phyloP scores from a whole-genome alignment of 2,888 invertebrate species.

The Synanthedon myopaeformis region DNA sequence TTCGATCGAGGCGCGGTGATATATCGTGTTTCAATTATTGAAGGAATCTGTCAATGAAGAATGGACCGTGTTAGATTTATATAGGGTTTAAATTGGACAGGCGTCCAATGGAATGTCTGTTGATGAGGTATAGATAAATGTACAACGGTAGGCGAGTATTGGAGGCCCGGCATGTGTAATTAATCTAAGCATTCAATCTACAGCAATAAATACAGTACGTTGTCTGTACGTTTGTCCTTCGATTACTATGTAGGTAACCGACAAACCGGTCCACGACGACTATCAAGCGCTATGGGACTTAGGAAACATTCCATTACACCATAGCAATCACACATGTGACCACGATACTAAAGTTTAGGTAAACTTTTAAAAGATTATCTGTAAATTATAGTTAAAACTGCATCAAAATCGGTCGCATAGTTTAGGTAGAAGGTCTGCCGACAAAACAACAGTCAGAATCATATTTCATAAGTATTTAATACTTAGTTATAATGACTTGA shows the following conservation, averaged over 20 bases:
- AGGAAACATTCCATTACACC: not conserved
- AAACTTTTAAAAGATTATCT: too few species aligned
- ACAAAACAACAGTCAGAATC: too few species aligned
- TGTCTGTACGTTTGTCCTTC: conserved; percentile 53
- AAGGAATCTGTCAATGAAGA: conserved; percentile 35
- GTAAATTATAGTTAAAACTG: too few species aligned
- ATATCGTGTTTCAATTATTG: conserved; percentile 53
- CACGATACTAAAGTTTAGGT: not conserved
- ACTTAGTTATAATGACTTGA: too few species aligned
- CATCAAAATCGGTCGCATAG: too few species aligned
- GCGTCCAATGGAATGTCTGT: conserved; percentile 37
- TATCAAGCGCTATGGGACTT: conserved; percentile 26
- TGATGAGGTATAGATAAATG: conserved; percentile 39
- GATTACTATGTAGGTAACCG: conserved; percentile 43
- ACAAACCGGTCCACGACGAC: conserved; percentile 22
- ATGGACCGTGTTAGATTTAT: conserved; percentile 30
- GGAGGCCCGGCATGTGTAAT: conserved; percentile 41
- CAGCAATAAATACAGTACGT: conserved; percentile 51
- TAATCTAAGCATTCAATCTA: conserved; percentile 55
- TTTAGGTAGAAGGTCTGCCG: too few species aligned
- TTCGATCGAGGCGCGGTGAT: conserved; percentile 28
- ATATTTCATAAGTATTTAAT: too few species aligned
- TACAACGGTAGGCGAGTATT: conserved; percentile 20
- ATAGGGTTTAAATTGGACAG: conserved; percentile 34
- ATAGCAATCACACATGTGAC: not conserved